Base-by-base conservation (phyloP, 2,797 vertebrate genomes). In the Numenius phaeopus region DNA sequence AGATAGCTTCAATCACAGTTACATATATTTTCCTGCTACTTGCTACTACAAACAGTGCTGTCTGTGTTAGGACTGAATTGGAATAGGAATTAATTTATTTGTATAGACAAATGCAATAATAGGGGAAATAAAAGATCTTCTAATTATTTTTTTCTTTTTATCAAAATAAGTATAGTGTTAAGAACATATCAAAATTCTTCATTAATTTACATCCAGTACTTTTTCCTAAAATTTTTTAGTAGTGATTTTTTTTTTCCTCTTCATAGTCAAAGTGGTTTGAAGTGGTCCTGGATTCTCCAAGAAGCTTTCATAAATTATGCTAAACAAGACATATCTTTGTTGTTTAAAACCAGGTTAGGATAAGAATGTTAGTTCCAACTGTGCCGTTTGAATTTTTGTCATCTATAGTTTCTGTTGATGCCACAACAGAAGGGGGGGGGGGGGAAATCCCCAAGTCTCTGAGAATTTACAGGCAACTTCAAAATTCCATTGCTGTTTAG, bases 281-380 rank as follows among this genome's bases (percentile, higher is more conserved):
- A 87, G 84, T 49, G 26, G 42, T 77, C 29, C 17, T 16, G 46
- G 64, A 40, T 77, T 69, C 82, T 87, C 49, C 84, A 88, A 88
- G 90, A 95, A 94, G 47, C 77, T 91, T 93, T 89, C 77, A 66
- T 88, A 95, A 94, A 91, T 91, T 49, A 65, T 65, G 59, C 66
- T 90, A 92, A 96, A 66, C 34, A 95, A 50, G 83, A 90, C 14
- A 27, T 77, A 77, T 34, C 50, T 97, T 94, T 93, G 52, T 71
- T 91, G 49, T 80, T 97, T 96, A 94, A 95, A 94, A 76, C 80
- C 79, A 14, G 24, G 11, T 87, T 87, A 92, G 64, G 58, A 91
- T 50, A 30, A 81, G 82, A 42, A 58, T 42, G 30, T 82, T 93
- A 91, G 58, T 70, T 89, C 19, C 76, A 94, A 34, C 55, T 94